A percentile compares a stretch with the other conserved stretches of the same genome.
Conservation (phyloP, 2,113 vertebrate genomes). For the Columbina picui region DNA sequence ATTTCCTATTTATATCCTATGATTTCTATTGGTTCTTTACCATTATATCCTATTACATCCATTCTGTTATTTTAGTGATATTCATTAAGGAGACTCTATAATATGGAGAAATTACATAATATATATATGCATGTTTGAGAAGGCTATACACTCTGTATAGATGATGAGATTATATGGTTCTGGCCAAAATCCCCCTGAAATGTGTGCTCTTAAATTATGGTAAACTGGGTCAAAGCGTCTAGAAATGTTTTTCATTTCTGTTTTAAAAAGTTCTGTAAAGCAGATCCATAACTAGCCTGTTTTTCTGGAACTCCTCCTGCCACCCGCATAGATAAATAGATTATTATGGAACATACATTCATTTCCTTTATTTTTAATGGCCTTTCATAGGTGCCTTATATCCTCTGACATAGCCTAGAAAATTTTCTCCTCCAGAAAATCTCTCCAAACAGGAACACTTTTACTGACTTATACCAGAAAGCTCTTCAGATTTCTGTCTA, state of each 20-base stretch:
- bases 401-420: not conserved
- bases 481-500: not conserved
- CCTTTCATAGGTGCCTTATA: not conserved
- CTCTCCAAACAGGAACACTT: not conserved
- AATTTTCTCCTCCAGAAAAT: not conserved
- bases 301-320: not conserved
- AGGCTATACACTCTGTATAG: fast-evolving
- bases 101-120: not conserved
- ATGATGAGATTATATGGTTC: not conserved
- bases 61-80: not conserved
- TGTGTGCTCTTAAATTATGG: not conserved
- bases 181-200: not conserved
- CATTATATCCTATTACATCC: not conserved
- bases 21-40: not conserved
- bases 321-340: fast-evolving
- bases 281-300: not conserved
- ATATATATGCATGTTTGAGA: not conserved
- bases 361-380: not conserved
- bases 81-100: not conserved
- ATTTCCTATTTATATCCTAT: not conserved
- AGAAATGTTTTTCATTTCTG: not conserved
- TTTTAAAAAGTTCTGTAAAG: not conserved
- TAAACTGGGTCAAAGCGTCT: not conserved
- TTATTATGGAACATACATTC: not conserved
- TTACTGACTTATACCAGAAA: not conserved